Conservation (phyloP, 2,797 vertebrate genomes). For the Periparus ater region DNA sequence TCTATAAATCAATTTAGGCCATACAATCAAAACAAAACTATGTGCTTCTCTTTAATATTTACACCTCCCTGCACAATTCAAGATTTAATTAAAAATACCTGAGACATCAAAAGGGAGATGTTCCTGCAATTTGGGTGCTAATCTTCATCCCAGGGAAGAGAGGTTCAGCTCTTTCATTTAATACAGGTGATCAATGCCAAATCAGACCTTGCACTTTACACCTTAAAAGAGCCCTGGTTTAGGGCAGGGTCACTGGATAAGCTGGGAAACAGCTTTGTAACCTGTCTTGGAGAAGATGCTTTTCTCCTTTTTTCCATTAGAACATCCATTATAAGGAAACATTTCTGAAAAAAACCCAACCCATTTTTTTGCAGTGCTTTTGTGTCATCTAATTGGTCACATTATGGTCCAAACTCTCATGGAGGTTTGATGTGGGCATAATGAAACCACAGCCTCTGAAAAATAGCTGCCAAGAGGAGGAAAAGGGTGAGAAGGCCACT, state of each 20-base stretch:
- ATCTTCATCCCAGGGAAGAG: background rate
- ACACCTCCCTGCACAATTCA: background rate
- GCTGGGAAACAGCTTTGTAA: background rate
- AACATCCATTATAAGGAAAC: background rate
- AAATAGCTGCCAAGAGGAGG: background rate
- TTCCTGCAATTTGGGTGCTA: background rate
- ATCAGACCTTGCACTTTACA: background rate
- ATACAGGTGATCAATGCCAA: background rate
- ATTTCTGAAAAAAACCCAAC: background rate
- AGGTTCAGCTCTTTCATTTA: background rate
- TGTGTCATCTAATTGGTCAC: background rate
- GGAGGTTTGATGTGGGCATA: background rate
- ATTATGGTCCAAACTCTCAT: background rate
- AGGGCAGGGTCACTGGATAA: accelerated
- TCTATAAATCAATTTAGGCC: background rate
- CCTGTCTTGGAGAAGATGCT: background rate
- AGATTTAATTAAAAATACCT: background rate
- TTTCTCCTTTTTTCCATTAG: background rate
- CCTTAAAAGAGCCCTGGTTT: background rate
- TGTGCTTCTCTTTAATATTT: background rate
- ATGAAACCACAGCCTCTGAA: background rate
- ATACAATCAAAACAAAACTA: background rate
- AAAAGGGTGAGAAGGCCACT: background rate
- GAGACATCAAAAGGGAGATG: background rate
- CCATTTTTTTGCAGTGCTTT: background rate